Evolutionary conservation across 2,888 invertebrate genomes (phyloP), one percentile per base, ranked within the genome.

Genomic region (Plagiodera versicolora): DNA sequence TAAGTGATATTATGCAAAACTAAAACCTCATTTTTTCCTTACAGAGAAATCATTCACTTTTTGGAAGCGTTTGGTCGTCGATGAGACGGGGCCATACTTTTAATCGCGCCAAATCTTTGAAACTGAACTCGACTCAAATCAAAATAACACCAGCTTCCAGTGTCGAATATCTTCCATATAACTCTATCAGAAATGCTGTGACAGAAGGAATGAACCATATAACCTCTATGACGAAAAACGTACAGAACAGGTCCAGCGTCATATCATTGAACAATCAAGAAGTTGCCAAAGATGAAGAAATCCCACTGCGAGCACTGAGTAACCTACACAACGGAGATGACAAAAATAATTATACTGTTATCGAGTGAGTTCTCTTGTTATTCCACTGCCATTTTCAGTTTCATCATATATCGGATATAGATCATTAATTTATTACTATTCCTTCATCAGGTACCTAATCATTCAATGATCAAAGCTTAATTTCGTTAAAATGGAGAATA

Each of bases 21-120:
- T n/a, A n/a, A n/a, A n/a, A n/a, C n/a, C n/a, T n/a, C n/a, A n/a
- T n/a, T n/a, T 32, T 19, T 32, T 39, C 52, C 56, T 84, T 83
- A 11, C 85, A 97, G 96, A 89, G 98, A 77, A 96, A 98, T 79
- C 98, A 98, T 80, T 94, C 95, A 50, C 83, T 98, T 53, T 98
- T 98, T 77, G 98, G 98, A 57, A 95, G 92, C 74, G 95, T 97
- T 28, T 95, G 95, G 95, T 94, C 95, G 8, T 94, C 95, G 64
- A 92, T 96, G 84, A 85, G 92, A 74, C 86, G 92, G 63, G 84
- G 86, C 54, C 91, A 90, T 71, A 81, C 83, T 69, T 85, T 87
- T 71, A 83, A 83, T 67, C 79, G 86, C 62, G 83, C 85, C 9
- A 83, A 83, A 70, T 85, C 86, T 55, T 73, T 86, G 57, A 86